Conservation (phyloP, 2,113 vertebrate species). For the Oriolus oriolus region DNA sequence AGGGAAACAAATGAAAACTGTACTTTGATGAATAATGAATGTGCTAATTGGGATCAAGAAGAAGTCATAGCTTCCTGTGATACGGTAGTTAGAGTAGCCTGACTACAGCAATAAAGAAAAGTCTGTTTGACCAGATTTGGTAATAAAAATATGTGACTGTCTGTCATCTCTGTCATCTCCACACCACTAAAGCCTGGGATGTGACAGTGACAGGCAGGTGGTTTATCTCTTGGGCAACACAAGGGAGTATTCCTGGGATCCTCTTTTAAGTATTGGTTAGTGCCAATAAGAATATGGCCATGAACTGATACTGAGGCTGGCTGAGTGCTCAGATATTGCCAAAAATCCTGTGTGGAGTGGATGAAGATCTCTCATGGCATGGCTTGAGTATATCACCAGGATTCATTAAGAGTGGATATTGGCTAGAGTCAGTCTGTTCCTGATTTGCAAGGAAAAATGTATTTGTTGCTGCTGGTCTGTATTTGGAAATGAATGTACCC, state of each 20-base stretch:
- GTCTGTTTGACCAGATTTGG: background rate
- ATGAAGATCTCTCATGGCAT: background rate
- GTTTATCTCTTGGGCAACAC: background rate
- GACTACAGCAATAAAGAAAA: background rate
- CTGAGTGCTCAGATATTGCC: background rate
- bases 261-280: background rate
- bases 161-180: background rate
- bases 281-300: background rate
- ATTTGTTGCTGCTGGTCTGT: background rate
- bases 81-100: background rate
- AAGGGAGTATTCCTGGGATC: background rate
- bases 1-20: conserved; percentile 3
- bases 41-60: conserved; percentile 40
- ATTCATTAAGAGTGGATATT: background rate
- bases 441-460: background rate
- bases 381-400: background rate
- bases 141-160: background rate
- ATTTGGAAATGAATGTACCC: background rate
- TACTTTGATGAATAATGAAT: conserved; percentile 45
- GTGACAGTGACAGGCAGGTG: background rate
- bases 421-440: background rate
- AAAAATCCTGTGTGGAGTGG: background rate
- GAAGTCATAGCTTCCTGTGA: conserved; percentile 6
- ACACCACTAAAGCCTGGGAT: background rate
- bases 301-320: background rate